Percentiles rank a stretch among this genome's conserved stretches.
Evolutionary conservation across 2,113 vertebrate genomes (phyloP).

Genomic region (Trochalopteron elliotii): DNA sequence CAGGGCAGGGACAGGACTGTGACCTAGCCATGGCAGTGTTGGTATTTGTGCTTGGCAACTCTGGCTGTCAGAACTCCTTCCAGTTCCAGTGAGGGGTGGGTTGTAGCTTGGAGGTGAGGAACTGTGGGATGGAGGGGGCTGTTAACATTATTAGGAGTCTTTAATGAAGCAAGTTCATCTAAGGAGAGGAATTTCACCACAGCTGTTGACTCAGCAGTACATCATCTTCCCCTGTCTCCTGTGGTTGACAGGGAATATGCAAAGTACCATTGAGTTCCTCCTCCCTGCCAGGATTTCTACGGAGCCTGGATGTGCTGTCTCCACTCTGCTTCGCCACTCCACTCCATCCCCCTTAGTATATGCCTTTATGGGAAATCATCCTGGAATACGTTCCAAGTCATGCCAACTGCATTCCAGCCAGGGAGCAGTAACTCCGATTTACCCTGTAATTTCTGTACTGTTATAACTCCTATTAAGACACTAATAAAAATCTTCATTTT

Average conservation of each 20-base stretch:
- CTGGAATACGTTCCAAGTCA: neutral
- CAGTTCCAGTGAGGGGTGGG: neutral
- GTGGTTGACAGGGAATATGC: neutral
- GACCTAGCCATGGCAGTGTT: accelerated
- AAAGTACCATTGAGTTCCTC: neutral
- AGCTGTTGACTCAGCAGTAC: neutral
- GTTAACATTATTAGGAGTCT: neutral
- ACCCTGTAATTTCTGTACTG: neutral
- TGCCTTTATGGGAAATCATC: neutral
- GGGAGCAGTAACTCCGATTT: neutral
- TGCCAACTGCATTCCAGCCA: neutral
- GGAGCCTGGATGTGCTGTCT: neutral
- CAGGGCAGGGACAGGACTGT: neutral
- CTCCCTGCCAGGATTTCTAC: neutral
- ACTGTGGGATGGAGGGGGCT: neutral
- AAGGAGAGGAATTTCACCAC: neutral
- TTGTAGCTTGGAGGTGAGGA: accelerated
- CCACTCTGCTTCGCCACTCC: neutral
- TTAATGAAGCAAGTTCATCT: neutral
- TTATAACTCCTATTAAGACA: neutral
- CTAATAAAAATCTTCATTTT: neutral
- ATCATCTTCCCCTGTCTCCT: neutral
- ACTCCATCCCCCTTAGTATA: neutral
- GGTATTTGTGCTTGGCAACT: too few relatives aligned
- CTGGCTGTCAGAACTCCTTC: neutral